These are phyloP conservation scores for Eristalis intricaria DNA, from an alignment of 2,888 invertebrate species.

Conservation along the genomic window DNA sequence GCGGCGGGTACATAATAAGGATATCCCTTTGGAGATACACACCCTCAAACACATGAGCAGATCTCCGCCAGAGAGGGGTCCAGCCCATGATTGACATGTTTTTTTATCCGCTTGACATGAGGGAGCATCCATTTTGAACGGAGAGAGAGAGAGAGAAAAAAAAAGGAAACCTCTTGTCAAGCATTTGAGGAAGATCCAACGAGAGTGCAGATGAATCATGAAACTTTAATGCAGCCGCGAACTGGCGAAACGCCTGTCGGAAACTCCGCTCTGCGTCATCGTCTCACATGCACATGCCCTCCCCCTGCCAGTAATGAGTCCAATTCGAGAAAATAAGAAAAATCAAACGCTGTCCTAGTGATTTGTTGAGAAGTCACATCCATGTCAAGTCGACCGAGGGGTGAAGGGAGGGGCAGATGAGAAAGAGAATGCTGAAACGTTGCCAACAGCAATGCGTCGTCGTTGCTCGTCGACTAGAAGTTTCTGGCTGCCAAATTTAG, in stretches of 20 bases:
- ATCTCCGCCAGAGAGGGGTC: not conserved
- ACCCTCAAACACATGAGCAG: not conserved
- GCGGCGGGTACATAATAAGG: not conserved
- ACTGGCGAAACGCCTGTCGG: slow-evolving; percentile 13
- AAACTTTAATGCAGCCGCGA: not conserved
- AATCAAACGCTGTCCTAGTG: slow-evolving; percentile 32
- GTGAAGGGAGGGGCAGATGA: not conserved
- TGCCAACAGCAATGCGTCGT: slow-evolving; percentile 47
- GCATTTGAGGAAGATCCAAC: not conserved
- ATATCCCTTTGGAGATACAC: not conserved
- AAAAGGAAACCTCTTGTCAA: not conserved
- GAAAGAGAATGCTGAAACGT: slow-evolving; percentile 25
- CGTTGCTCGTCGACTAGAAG: slow-evolving; percentile 27
- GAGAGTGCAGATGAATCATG: not conserved
- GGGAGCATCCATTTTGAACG: not conserved
- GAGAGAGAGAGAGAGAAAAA: not conserved
- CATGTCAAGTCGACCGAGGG: slow-evolving; percentile 20
- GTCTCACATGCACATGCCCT: not conserved
- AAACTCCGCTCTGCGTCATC: slow-evolving; percentile 17
- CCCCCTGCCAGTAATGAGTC: slow-evolving; percentile 45
- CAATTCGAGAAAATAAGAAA: slow-evolving; percentile 41
- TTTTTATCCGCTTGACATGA: not conserved
- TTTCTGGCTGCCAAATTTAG: slow-evolving; percentile 55
- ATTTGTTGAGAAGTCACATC: slow-evolving; percentile 47
- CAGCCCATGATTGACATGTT: slow-evolving; percentile 22